Evolutionary conservation across 2,113 vertebrate genomes (phyloP).

Genomic region (Megaceryle torquata): DNA sequence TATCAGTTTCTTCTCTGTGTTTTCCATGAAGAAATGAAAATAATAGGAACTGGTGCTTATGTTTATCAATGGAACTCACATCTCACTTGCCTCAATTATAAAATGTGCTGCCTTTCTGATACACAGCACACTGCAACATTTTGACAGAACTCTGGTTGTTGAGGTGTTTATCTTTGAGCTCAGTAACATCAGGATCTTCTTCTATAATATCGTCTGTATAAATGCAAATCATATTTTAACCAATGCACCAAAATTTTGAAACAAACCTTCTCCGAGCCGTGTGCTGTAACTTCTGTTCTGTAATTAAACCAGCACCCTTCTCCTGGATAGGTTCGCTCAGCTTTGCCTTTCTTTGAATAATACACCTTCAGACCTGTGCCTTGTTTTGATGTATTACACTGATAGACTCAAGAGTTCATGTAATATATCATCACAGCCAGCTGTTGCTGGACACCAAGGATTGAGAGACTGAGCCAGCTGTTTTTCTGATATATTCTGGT

Average conservation of each 20-base stretch:
- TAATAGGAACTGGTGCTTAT: background rate
- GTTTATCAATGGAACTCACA: background rate
- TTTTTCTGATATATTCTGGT: conserved; percentile 29
- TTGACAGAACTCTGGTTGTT: background rate
- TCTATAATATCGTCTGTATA: background rate
- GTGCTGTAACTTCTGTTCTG: conserved; percentile 43
- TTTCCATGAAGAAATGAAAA: background rate
- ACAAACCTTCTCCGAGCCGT: conserved; percentile 16
- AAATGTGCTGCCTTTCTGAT: background rate
- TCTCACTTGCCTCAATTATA: background rate
- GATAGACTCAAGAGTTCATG: conserved; percentile 30
- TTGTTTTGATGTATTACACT: conserved; percentile 74
- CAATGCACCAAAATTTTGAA: conserved; percentile 9
- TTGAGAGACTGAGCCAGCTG: conserved; percentile 72
- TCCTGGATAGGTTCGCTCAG: conserved; percentile 46
- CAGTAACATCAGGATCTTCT: background rate
- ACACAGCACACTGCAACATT: background rate
- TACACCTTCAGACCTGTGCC: conserved; percentile 68
- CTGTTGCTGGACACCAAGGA: conserved; percentile 58
- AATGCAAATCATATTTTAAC: conserved; percentile 15
- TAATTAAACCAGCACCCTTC: conserved; percentile 59
- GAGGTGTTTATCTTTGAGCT: background rate
- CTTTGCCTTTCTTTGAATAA: conserved; percentile 73
- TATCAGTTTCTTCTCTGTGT: background rate
- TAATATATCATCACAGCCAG: conserved; percentile 71